phyloP scores from a whole-genome alignment of 2,113 vertebrate species.

The Crotalus tigris region DNA sequence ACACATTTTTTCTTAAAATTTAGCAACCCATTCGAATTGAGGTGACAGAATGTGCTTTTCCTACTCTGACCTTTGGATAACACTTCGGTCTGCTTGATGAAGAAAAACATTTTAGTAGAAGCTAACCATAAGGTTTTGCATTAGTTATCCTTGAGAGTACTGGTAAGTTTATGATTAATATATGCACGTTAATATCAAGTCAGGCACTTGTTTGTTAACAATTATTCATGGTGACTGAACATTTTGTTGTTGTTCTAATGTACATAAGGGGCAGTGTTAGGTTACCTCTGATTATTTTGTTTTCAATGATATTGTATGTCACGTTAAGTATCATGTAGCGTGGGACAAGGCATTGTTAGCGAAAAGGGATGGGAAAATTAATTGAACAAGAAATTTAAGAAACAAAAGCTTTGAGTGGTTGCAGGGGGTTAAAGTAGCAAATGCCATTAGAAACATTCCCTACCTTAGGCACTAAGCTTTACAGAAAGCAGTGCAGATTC shows the following conservation, averaged over 20 bases:
- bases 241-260: background rate
- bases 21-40: background rate
- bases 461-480: background rate
- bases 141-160: background rate
- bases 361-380: slow-evolving; percentile 8
- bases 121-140: background rate
- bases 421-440: slow-evolving; percentile 9
- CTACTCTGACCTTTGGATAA: background rate
- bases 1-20: background rate
- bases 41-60: background rate
- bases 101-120: slow-evolving; percentile 8
- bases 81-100: background rate
- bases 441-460: background rate
- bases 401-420: background rate
- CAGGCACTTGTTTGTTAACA: background rate
- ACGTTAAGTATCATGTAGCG: background rate
- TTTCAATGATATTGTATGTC: background rate
- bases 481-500: background rate
- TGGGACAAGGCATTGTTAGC: background rate
- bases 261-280: background rate
- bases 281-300: background rate
- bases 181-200: background rate
- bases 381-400: background rate
- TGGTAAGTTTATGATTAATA: background rate
- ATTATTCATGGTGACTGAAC: background rate